These are phyloP conservation scores for Alethe diademata DNA, from an alignment of 2,113 vertebrate species.

Conservation along the genomic window DNA sequence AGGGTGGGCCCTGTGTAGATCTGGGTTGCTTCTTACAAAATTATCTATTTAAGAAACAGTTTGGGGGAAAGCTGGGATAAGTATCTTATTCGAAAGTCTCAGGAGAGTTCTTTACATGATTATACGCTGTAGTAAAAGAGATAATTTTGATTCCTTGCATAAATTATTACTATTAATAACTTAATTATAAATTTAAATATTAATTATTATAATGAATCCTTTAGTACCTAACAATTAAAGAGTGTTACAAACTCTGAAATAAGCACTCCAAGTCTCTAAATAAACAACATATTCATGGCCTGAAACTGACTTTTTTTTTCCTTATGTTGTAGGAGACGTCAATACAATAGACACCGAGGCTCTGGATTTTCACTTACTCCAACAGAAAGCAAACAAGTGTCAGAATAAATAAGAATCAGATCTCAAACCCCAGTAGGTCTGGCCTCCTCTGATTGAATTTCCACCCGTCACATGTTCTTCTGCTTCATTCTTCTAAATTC, in stretches of 20 bases:
- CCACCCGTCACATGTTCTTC: background rate
- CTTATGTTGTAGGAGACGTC: background rate
- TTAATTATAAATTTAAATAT: background rate
- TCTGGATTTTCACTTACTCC: background rate
- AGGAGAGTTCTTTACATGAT: background rate
- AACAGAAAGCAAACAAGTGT: background rate
- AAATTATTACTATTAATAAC: conserved; percentile 39
- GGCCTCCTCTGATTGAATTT: background rate
- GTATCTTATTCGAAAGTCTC: background rate
- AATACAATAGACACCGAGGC: background rate
- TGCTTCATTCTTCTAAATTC: background rate
- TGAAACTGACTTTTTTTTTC: background rate
- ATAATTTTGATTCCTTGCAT: conserved; percentile 6
- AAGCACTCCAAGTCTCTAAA: conserved; percentile 1
- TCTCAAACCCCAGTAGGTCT: background rate
- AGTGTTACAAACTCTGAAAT: conserved; percentile 29
- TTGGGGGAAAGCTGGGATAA: background rate
- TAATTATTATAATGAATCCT: conserved; percentile 22
- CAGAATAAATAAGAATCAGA: background rate
- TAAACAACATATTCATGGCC: background rate
- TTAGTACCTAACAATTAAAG: conserved; percentile 27
- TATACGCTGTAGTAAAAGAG: background rate
- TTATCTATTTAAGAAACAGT: background rate
- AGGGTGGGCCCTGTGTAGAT: background rate
- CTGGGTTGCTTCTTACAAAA: background rate